These are phyloP conservation scores for Andrena praecox DNA, from an alignment of 2,888 invertebrate genomes.

Conservation along the genomic window DNA sequence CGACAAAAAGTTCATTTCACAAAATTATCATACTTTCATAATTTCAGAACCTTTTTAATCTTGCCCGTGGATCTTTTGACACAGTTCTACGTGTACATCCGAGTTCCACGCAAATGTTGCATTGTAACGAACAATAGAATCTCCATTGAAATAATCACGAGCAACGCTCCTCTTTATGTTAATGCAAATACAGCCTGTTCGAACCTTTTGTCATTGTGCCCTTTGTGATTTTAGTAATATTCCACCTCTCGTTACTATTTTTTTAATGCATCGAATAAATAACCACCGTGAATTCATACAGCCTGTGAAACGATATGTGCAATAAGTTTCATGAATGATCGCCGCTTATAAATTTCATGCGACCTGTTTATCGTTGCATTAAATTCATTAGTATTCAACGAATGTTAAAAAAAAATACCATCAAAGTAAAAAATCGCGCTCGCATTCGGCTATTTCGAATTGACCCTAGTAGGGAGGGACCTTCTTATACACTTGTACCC, in stretches of 20 bases:
- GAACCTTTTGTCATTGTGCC: not conserved
- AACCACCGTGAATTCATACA: not conserved
- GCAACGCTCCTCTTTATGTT: slow-evolving; percentile 6
- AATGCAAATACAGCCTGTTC: slow-evolving; percentile 14
- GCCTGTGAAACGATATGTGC: not conserved
- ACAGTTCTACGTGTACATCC: not conserved
- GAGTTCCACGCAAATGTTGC: slow-evolving; percentile 21
- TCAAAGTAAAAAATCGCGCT: slow-evolving; percentile 7
- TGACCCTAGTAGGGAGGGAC: slow-evolving; percentile 7
- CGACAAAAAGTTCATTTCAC: not conserved
- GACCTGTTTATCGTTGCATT: not conserved
- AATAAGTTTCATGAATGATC: not conserved
- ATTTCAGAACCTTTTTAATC: slow-evolving; percentile 7
- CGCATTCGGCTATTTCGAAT: slow-evolving; percentile 19
- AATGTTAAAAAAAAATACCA: not conserved
- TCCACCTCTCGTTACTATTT: not conserved
- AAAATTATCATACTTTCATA: not conserved
- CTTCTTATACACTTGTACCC: not conserved
- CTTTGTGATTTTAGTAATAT: slow-evolving; percentile 2
- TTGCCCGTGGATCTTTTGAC: not conserved
- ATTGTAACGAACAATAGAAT: slow-evolving; percentile 24
- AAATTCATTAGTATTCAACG: too few species aligned
- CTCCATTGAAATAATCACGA: slow-evolving; percentile 9
- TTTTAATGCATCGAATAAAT: not conserved
- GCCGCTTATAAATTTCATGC: not conserved